phyloP scores from a whole-genome alignment of 1,140 invertebrate genomes.

The Drosophila prosaltans region DNA sequence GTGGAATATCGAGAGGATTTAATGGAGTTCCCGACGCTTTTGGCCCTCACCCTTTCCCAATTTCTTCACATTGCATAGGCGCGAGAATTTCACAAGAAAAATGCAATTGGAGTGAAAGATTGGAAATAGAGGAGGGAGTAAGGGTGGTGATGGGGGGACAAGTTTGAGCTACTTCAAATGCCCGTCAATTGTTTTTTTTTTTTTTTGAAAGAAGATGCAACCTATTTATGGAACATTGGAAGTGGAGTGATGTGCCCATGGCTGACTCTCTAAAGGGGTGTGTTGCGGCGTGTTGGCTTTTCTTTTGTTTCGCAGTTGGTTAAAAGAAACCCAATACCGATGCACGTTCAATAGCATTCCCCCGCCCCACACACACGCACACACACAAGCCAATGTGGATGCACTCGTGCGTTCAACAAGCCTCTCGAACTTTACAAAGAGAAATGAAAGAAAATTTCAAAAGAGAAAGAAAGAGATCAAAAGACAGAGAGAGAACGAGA shows the following conservation, averaged over 20 bases:
- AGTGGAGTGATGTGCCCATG: conserved; percentile 10
- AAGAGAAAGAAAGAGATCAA: background rate
- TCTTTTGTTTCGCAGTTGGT: conserved; percentile 56
- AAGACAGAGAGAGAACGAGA: background rate
- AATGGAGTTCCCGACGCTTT: background rate
- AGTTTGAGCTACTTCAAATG: conserved; percentile 66
- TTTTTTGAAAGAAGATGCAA: conserved; percentile 22
- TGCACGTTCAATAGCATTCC: conserved; percentile 53
- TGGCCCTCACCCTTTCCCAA: no score
- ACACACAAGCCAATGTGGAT: conserved; percentile 5
- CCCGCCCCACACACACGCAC: no score
- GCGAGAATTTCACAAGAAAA: conserved; percentile 18
- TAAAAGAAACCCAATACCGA: conserved; percentile 48
- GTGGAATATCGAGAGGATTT: conserved; percentile 11
- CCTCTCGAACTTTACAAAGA: conserved; percentile 52
- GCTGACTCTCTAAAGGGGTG: conserved; percentile 9
- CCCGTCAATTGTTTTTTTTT: conserved; percentile 59
- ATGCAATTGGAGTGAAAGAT: conserved; percentile 1
- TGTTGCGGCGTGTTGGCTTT: conserved; percentile 30
- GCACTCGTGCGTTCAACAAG: conserved; percentile 69
- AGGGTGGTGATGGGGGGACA: background rate
- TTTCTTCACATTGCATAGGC: conserved; percentile 11
- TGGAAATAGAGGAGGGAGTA: background rate
- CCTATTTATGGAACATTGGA: conserved; percentile 72
- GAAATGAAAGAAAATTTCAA: conserved; percentile 6